Conservation (phyloP, 2,113 vertebrate species). For the Ariopsis seemanni region DNA sequence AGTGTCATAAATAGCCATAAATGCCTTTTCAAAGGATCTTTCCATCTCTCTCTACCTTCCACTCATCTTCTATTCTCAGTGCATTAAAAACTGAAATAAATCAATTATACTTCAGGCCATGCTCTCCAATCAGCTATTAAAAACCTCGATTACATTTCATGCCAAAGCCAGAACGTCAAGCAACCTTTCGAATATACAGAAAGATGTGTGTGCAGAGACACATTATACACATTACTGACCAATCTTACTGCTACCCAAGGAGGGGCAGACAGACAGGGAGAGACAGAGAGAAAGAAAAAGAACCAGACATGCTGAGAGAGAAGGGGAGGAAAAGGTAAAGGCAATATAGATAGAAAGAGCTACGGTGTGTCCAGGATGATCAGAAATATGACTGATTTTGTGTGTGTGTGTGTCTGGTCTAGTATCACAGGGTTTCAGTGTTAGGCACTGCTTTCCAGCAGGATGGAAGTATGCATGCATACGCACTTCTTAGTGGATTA, state of each 20-base stretch:
- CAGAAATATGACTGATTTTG: constrained; percentile 2
- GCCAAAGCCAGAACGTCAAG: not conserved
- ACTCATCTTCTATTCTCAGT: not conserved
- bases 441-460: constrained; percentile 9
- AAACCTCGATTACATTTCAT: not conserved
- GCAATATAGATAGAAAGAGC: constrained; percentile 6
- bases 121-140: not conserved
- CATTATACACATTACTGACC: constrained; percentile 25
- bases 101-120: not conserved
- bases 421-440: not conserved
- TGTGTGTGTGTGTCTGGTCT: not conserved
- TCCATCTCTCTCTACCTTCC: not conserved
- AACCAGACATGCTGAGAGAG: not conserved
- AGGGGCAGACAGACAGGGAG: constrained; percentile 4
- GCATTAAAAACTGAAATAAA: not conserved
- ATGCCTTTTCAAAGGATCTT: not conserved
- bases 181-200: not conserved
- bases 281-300: not conserved
- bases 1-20: constrained; percentile 19
- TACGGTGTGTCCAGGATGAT: not conserved
- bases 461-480: not conserved
- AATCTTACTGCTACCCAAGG: constrained; percentile 22
- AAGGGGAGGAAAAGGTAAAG: not conserved
- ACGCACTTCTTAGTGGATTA: constrained; percentile 5
- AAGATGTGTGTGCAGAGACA: constrained; percentile 1